Evolutionary conservation across 1,140 invertebrate species (phyloP).

Genomic region (Megalonaias nervosa): DNA sequence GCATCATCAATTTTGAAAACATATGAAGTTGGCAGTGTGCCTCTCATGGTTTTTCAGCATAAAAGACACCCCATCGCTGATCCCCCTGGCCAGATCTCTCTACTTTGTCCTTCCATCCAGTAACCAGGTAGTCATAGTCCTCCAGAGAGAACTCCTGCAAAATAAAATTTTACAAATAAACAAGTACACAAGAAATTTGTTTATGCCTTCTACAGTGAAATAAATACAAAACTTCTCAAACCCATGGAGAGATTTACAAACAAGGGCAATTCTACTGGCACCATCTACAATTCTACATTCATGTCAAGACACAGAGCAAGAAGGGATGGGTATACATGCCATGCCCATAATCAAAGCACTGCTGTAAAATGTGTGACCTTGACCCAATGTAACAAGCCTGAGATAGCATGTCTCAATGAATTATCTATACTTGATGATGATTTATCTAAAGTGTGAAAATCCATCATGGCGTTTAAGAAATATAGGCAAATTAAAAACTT

Average conservation of each 20-base stretch:
- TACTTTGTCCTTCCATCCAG: slow-evolving; percentile 75
- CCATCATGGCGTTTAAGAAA: too few relatives aligned
- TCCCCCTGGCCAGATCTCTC: slow-evolving; percentile 71
- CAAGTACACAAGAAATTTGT: background rate
- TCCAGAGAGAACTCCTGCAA: slow-evolving; percentile 62
- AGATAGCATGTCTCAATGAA: too few relatives aligned
- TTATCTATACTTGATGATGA: too few relatives aligned
- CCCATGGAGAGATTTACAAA: background rate
- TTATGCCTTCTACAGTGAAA: background rate
- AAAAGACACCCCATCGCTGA: slow-evolving; percentile 75
- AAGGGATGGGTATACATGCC: too few relatives aligned
- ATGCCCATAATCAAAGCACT: too few relatives aligned
- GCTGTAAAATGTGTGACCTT: too few relatives aligned
- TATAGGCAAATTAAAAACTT: too few relatives aligned
- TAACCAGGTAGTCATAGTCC: slow-evolving; percentile 73
- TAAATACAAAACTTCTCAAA: background rate
- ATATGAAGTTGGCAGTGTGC: background rate
- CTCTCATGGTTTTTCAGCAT: slow-evolving; percentile 62
- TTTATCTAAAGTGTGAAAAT: too few relatives aligned
- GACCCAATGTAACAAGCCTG: too few relatives aligned
- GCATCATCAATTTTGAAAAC: too few relatives aligned
- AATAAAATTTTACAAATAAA: background rate
- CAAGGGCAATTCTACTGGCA: background rate
- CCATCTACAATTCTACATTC: background rate
- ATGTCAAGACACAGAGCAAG: background rate